phyloP scores from a whole-genome alignment of 2,113 vertebrate species.

The Takifugu flavidus region DNA sequence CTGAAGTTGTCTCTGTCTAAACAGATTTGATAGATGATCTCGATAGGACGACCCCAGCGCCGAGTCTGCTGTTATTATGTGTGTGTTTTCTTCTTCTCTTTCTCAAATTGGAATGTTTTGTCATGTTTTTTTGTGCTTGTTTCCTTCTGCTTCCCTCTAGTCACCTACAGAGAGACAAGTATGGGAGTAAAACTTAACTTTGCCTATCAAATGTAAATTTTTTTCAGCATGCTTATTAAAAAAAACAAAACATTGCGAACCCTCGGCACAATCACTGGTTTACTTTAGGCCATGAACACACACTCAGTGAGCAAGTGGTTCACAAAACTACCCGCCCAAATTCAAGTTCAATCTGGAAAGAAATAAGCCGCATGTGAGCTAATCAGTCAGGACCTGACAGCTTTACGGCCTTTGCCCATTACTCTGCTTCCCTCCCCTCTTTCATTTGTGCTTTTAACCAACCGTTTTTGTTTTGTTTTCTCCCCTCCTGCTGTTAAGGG shows the following conservation, averaged over 20 bases:
- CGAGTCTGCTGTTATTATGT: conserved; percentile 30
- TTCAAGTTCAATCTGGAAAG: conserved; percentile 29
- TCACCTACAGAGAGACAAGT: conserved; percentile 99
- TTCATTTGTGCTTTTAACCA: conserved; percentile 35
- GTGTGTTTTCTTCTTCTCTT: conserved; percentile 7
- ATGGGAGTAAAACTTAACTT: conserved; percentile 99
- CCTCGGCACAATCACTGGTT: conserved; percentile 90
- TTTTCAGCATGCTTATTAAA: conserved; percentile 97
- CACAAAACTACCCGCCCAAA: conserved; percentile 82
- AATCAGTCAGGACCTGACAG: conserved; percentile 27
- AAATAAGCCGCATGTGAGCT: conserved; percentile 25
- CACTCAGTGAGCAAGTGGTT: conserved; percentile 98
- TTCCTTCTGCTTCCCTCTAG: conserved; percentile 95
- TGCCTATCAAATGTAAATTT: conserved; percentile 99
- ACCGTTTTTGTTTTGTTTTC: conserved; percentile 36
- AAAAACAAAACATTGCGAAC: conserved; percentile 43
- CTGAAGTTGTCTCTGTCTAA: conserved; percentile 4
- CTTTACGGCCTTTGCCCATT: conserved; percentile 27
- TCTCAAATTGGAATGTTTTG: conserved; percentile 81
- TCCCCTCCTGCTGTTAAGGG: no score
- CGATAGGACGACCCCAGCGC: no score
- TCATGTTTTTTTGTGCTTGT: conserved; percentile 80
- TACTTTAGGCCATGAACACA: conserved; percentile 91
- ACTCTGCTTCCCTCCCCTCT: conserved; percentile 52
- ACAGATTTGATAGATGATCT: background rate